Conservation (phyloP, 92 coral and sea anemone genomes). For the Umimayanthus chanpuru region DNA sequence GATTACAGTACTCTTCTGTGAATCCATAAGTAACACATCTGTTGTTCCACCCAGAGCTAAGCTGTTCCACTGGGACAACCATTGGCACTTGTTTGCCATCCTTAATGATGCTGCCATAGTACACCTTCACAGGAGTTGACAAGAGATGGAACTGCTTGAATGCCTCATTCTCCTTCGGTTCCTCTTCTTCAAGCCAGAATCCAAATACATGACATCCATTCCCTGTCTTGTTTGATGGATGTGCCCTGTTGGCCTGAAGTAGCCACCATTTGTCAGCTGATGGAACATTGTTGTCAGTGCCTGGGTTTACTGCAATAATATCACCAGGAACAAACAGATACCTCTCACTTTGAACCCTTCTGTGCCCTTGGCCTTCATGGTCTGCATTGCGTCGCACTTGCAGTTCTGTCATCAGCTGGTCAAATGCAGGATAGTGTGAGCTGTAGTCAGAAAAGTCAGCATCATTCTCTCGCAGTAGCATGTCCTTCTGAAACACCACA, state of each 20-base stretch:
- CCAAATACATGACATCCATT: no score
- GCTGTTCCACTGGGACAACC: no score
- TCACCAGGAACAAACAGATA: conserved; percentile 67
- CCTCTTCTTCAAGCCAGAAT: no score
- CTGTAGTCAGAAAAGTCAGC: background rate
- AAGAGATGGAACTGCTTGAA: no score
- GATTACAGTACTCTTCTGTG: no score
- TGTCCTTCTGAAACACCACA: conserved; percentile 43
- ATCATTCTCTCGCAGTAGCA: background rate
- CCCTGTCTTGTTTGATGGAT: background rate
- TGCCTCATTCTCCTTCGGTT: no score
- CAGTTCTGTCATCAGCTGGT: conserved; percentile 49
- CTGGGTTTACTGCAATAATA: conserved; percentile 69
- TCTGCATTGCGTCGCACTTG: conserved; percentile 4
- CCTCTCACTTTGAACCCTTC: conserved; percentile 34
- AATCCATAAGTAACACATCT: no score
- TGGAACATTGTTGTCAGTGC: conserved; percentile 55
- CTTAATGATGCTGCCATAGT: no score
- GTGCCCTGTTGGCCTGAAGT: conserved; percentile 66
- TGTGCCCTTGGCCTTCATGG: conserved; percentile 29
- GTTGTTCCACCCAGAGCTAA: no score
- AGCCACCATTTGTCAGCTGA: conserved; percentile 77
- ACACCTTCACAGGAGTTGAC: no score
- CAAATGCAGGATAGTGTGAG: conserved; percentile 58
- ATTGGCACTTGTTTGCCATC: no score